Evolutionary conservation across 2,888 invertebrate genomes (phyloP), one percentile per base, ranked within the genome.

Genomic region (Morpho helenor): DNA sequence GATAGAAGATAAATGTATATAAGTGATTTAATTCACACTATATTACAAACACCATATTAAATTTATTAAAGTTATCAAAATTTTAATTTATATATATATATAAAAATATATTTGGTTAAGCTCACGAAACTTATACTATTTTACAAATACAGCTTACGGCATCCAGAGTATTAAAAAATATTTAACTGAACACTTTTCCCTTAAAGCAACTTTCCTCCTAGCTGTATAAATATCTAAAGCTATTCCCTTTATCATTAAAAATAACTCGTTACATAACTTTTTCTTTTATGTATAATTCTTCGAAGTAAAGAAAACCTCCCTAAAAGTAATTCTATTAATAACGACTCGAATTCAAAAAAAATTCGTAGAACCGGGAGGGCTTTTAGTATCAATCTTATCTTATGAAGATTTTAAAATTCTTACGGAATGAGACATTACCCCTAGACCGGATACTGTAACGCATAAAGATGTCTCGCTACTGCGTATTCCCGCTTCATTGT

Each of bases 241-340:
- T 84, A 84, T 87, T 86, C 82, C 79, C 78, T 89, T 87, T 87
- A 87, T 87, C 81, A 85, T 88, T 84, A 81, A 83, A 87, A 87
- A 87, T 87, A 87, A 88, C 87, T 87, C 88, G 85, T 86, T 87
- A 87, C 89, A 87, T 87, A 87, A 87, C 87, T 87, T 90, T 85
- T 90, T 87, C 87, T 80, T 89, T 90, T 87, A 87, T 87, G 84
- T 81, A 82, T 79, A 88, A 87, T 88, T 87, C 89, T 90, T 90
- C 89, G 88, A 90, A 89, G 90, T 87, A 83, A 85, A 76, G 82
- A 81, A 87, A 86, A 87, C 87, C 89, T 87, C 80, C 89, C 88
- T 87, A 89, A 88, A 90, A 88, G 90, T 89, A 88, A 90, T 90
- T 90, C 89, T 90, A 90, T 90, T 90, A 90, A 90, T 90, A 89